Evolutionary conservation across 1,140 invertebrate species (phyloP), one percentile per base, ranked within the genome.

Genomic region (Littorina saxatilis): DNA sequence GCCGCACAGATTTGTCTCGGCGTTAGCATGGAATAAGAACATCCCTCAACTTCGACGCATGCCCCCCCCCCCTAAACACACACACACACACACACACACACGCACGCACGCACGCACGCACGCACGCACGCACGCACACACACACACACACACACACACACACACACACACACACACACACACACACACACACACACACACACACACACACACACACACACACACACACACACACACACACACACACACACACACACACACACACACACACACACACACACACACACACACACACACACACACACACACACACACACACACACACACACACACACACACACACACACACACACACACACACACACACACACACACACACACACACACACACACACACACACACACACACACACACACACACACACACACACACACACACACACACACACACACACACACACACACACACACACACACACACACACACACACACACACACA

Each of bases 111-210:
- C 68, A 58, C 68, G 40, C 68, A 37, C 47, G 15, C 68, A 29
- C 68, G 23, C 29, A 20, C 80, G 11, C 47, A 2, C 75, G 20
- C 75, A 78, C 77, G n/a, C 77, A 79, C 77, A 27, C 55, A 79
- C 77, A 20, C 29, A n/a, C 72, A 29, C 72, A 66, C 72, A 0
- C 80, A 43, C 73, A 15, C 37, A 39, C 37, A 0, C 73, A 43
- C 50, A 32, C 20, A 40, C 29, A 37, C 27, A 11, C 27, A 29
- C 70, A 29, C 27, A 29, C 58, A n/a, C 58, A 29, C 58, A n/a
- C 35, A n/a, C 58, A n/a, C 58, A n/a, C 27, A 27, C 70, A 0
- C 70, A 11, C 43, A 11, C 70, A 13, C 43, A 13, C 43, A 13
- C 43, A 1, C 32, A 15, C n/a, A n/a, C 40, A n/a, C 75, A 32